phyloP scores from a whole-genome alignment of 1,140 invertebrate genomes.

The Dreissena rostriformis region DNA sequence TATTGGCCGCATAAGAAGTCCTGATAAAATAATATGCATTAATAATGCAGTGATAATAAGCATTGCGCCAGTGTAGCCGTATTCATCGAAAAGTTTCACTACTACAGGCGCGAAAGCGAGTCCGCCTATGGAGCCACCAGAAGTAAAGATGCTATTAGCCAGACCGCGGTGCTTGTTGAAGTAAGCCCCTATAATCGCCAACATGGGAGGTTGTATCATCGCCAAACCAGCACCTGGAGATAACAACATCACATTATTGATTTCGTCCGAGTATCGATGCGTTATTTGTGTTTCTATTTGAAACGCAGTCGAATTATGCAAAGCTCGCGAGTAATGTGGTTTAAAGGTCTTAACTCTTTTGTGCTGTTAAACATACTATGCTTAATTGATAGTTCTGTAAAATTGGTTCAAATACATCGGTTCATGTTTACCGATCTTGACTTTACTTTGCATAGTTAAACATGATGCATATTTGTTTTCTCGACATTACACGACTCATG shows the following conservation, averaged over 20 bases:
- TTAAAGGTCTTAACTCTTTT: too few relatives aligned
- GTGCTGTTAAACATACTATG: too few relatives aligned
- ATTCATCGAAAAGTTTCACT: slow-evolving; percentile 38
- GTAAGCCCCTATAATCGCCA: slow-evolving; percentile 23
- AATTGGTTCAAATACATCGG: too few relatives aligned
- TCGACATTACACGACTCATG: too few relatives aligned
- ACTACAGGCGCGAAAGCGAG: slow-evolving; percentile 28
- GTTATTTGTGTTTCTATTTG: too few relatives aligned
- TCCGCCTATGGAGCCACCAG: slow-evolving; percentile 3
- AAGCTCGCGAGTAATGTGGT: too few relatives aligned
- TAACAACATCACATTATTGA: not conserved
- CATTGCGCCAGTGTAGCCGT: slow-evolving; percentile 30
- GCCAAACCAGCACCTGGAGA: slow-evolving; percentile 23
- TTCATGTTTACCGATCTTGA: too few relatives aligned
- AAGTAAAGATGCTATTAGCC: slow-evolving; percentile 28
- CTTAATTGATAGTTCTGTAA: too few relatives aligned
- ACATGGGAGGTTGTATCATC: slow-evolving; percentile 11
- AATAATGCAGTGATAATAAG: slow-evolving; percentile 24
- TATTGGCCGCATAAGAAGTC: slow-evolving; percentile 9
- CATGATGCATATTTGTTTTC: too few relatives aligned
- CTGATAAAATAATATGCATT: not conserved
- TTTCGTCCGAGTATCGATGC: too few relatives aligned
- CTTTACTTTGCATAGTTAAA: too few relatives aligned
- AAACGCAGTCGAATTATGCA: too few relatives aligned
- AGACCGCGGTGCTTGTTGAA: slow-evolving; percentile 26